A percentile compares a stretch with the other conserved stretches of the same genome.
These are phyloP conservation scores for Cryptotermes secundus DNA, from an alignment of 1,140 invertebrate species.

Conservation along the genomic window DNA sequence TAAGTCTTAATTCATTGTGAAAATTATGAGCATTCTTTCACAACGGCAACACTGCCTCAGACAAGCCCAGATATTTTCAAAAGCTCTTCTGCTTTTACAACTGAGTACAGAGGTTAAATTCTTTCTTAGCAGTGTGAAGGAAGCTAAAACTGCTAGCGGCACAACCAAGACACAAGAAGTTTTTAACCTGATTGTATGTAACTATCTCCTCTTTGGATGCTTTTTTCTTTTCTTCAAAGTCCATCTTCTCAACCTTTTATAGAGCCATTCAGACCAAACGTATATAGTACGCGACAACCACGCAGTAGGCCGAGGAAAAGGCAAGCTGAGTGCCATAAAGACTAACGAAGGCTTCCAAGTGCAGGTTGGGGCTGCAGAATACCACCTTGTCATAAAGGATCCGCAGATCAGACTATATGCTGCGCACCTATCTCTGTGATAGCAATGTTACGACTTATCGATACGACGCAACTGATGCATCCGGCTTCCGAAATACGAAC, in stretches of 20 bases:
- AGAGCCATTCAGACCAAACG: conserved; percentile 11
- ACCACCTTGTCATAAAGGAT: not conserved
- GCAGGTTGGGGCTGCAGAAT: not conserved
- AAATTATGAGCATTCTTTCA: not conserved
- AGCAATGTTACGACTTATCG: too few species aligned
- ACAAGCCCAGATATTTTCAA: not conserved
- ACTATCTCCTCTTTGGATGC: not conserved
- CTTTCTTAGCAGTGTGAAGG: not conserved
- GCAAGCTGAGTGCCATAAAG: not conserved
- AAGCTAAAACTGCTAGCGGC: not conserved
- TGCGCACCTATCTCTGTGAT: not conserved
- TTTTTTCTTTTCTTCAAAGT: not conserved
- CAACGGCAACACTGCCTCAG: not conserved
- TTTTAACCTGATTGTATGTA: conserved; percentile 4
- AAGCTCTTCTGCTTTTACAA: not conserved
- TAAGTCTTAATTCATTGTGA: not conserved
- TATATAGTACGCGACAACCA: not conserved
- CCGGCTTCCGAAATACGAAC: too few species aligned
- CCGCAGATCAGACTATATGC: not conserved
- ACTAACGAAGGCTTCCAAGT: not conserved
- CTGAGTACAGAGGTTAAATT: not conserved
- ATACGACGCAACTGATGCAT: too few species aligned
- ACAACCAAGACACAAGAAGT: not conserved
- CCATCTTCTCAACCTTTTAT: conserved; percentile 16
- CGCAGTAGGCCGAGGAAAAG: not conserved